Evolutionary conservation across 2,888 invertebrate genomes (phyloP).

Genomic region (Ptychoptera albimana): DNA sequence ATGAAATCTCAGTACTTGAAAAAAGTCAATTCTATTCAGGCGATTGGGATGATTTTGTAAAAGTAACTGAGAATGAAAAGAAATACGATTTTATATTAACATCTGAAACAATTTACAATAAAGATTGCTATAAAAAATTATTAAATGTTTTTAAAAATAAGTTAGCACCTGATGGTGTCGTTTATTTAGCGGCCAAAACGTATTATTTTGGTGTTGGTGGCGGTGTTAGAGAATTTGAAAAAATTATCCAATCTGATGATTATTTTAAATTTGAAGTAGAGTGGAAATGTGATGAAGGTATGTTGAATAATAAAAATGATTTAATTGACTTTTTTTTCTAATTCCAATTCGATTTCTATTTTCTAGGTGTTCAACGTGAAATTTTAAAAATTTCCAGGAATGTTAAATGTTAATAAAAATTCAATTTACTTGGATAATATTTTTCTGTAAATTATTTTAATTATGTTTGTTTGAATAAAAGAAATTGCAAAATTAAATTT

Average conservation of each 20-base stretch:
- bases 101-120: conserved; percentile 87
- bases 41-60: conserved; percentile 52
- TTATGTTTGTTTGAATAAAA: too few relatives aligned
- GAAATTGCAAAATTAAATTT: too few relatives aligned
- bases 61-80: conserved; percentile 26
- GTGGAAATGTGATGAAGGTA: conserved; percentile 43
- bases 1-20: background rate
- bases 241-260: conserved; percentile 36
- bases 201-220: conserved; percentile 95
- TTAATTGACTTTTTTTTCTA: too few relatives aligned
- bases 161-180: conserved; percentile 38
- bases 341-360: too few relatives aligned
- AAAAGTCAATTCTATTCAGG: conserved; percentile 33
- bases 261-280: conserved; percentile 38
- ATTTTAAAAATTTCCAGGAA: conserved; percentile 17
- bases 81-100: conserved; percentile 77
- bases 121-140: conserved; percentile 60
- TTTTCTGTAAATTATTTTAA: too few relatives aligned
- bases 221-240: conserved; percentile 59
- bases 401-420: too few relatives aligned
- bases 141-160: conserved; percentile 46
- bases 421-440: too few relatives aligned
- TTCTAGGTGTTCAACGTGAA: conserved; percentile 19
- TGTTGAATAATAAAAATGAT: too few relatives aligned
- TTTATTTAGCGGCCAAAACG: conserved; percentile 73